These are phyloP conservation scores for Anastatus disparis DNA, from an alignment of 1,140 invertebrate species.

Conservation along the genomic window DNA sequence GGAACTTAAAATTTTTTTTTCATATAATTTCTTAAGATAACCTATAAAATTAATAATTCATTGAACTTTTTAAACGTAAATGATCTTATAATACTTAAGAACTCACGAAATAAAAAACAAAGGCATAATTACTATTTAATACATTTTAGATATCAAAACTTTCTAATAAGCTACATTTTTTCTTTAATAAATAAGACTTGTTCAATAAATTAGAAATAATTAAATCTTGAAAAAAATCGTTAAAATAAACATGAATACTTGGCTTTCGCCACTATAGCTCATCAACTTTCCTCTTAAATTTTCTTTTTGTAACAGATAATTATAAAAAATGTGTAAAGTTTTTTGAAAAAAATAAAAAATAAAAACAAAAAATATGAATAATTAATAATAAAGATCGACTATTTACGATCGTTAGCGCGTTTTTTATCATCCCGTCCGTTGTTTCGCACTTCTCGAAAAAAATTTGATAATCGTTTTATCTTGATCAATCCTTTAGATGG, in stretches of 20 bases:
- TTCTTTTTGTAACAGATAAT: background rate
- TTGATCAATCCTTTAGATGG: conserved; percentile 1
- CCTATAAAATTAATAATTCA: too few relatives aligned
- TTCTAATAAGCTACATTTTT: too few relatives aligned
- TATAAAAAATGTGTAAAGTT: background rate
- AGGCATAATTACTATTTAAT: too few relatives aligned
- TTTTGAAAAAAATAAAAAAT: background rate
- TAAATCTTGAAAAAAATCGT: background rate
- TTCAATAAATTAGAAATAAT: too few relatives aligned
- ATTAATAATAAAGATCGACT: conserved; percentile 12
- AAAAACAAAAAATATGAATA: background rate
- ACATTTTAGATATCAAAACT: too few relatives aligned
- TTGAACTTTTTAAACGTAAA: too few relatives aligned
- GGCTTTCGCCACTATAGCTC: background rate
- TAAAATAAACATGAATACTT: too few relatives aligned
- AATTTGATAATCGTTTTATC: conserved; percentile 33
- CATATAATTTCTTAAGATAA: too few relatives aligned
- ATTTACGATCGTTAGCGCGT: conserved; percentile 1
- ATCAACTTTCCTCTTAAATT: background rate
- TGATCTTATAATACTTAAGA: too few relatives aligned
- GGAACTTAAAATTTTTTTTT: too few relatives aligned
- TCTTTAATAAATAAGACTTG: too few relatives aligned
- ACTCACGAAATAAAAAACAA: too few relatives aligned
- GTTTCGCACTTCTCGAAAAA: conserved; percentile 9
- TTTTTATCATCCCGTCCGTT: conserved; percentile 31